Conservation (phyloP, 2,888 invertebrate species). For the Drosophila hawaiiensis region DNA sequence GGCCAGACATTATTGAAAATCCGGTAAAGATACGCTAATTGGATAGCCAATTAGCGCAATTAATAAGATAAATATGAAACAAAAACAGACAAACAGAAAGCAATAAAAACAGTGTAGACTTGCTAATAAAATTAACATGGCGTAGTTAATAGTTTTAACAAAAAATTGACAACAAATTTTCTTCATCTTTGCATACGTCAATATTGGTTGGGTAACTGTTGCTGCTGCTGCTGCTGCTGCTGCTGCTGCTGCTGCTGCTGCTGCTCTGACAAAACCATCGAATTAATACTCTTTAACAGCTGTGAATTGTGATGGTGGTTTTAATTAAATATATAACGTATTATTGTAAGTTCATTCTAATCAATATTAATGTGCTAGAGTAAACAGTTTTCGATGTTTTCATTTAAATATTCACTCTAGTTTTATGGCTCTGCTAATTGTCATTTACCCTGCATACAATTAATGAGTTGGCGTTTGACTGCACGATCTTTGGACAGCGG, state of each 20-base stretch:
- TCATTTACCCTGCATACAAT: constrained; percentile 21
- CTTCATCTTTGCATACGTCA: constrained; percentile 44
- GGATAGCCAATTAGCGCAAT: constrained; percentile 75
- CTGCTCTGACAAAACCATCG: not conserved
- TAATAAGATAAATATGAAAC: constrained; percentile 60
- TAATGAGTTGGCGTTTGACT: constrained; percentile 48
- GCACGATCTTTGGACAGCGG: constrained; percentile 65
- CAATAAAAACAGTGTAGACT: constrained; percentile 35
- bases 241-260: not conserved
- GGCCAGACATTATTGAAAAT: constrained; percentile 47
- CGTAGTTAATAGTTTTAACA: constrained; percentile 77
- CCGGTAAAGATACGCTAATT: constrained; percentile 77
- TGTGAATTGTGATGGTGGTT: no score
- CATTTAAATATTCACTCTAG: constrained; percentile 22
- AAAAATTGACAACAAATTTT: constrained; percentile 71
- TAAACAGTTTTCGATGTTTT: constrained; percentile 13
- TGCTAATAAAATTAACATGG: constrained; percentile 78
- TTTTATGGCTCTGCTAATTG: constrained; percentile 64
- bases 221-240: not conserved
- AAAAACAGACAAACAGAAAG: constrained; percentile 44
- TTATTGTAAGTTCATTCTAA: not conserved
- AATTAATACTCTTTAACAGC: not conserved
- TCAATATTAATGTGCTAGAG: not conserved
- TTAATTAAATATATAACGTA: not conserved
- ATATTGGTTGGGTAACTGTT: constrained; percentile 13